These are phyloP conservation scores for Heliconius hewitsoni DNA, from an alignment of 1,140 invertebrate species.

Conservation along the genomic window DNA sequence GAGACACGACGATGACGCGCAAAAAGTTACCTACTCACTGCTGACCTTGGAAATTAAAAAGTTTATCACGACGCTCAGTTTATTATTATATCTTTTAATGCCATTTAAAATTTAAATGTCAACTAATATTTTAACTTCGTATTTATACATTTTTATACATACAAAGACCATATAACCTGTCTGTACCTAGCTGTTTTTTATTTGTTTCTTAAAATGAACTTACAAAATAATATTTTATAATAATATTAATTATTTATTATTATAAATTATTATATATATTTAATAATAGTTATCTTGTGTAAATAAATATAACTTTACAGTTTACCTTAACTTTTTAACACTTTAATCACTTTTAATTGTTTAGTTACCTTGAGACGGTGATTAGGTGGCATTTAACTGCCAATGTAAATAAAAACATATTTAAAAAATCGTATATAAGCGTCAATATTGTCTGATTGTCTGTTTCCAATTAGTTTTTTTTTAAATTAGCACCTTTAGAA, in stretches of 20 bases:
- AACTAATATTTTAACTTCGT: slow-evolving; percentile 17
- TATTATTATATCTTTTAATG: slow-evolving; percentile 17
- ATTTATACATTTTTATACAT: not conserved
- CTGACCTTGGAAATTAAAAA: slow-evolving; percentile 9
- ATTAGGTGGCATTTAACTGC: not conserved
- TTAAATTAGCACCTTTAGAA: too few relatives aligned
- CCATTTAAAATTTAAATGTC: slow-evolving; percentile 20
- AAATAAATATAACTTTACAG: not conserved
- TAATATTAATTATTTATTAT: too few relatives aligned
- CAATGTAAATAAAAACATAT: not conserved
- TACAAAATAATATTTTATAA: not conserved
- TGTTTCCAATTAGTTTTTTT: not conserved
- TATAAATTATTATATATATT: too few relatives aligned
- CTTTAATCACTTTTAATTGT: not conserved
- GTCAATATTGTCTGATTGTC: not conserved
- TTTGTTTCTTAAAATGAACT: not conserved
- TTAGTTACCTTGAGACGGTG: not conserved
- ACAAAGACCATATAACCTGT: not conserved
- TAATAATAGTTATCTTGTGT: not conserved
- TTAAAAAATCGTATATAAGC: not conserved
- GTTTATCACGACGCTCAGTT: slow-evolving; percentile 11
- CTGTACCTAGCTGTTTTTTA: not conserved
- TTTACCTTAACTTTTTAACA: not conserved
- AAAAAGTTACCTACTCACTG: not conserved
- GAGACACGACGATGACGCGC: not conserved